A percentile compares a stretch with the other conserved stretches of the same genome.
phyloP scores from a whole-genome alignment of 1,140 invertebrate species.

The Psix sp. region DNA sequence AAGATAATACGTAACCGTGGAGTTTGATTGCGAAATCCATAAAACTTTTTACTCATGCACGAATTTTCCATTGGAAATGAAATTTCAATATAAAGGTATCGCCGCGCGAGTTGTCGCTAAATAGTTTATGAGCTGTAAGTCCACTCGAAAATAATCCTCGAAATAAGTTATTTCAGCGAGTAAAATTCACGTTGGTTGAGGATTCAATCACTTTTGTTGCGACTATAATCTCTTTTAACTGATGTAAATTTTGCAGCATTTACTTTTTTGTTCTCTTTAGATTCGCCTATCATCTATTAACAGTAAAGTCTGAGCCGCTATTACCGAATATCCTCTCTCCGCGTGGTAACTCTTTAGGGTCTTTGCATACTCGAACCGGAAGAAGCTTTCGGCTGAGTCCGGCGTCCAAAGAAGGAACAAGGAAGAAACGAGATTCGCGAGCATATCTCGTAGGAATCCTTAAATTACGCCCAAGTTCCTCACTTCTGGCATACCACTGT shows the following conservation, averaged over 20 bases:
- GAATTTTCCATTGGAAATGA: no score
- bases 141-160: not conserved
- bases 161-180: slow-evolving; percentile 4
- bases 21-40: no score
- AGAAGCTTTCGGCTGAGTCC: slow-evolving; percentile 40
- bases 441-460: slow-evolving; percentile 61
- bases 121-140: not conserved
- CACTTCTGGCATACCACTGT: slow-evolving; percentile 28
- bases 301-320: slow-evolving; percentile 55
- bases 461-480: slow-evolving; percentile 59
- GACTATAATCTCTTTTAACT: slow-evolving; percentile 34
- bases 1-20: no score
- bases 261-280: slow-evolving; percentile 45
- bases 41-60: no score
- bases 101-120: no score
- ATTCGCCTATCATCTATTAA: slow-evolving; percentile 54
- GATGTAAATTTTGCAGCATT: slow-evolving; percentile 54
- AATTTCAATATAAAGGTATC: no score
- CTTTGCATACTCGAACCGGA: slow-evolving; percentile 53
- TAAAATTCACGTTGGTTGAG: slow-evolving; percentile 3
- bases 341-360: slow-evolving; percentile 53
- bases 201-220: slow-evolving; percentile 35
- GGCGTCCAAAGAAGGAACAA: slow-evolving; percentile 33
- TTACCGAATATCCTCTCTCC: slow-evolving; percentile 49
- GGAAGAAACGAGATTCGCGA: slow-evolving; percentile 43